Evolutionary conservation across 2,797 vertebrate species (phyloP).

Genomic region (Galaxias olidus): DNA sequence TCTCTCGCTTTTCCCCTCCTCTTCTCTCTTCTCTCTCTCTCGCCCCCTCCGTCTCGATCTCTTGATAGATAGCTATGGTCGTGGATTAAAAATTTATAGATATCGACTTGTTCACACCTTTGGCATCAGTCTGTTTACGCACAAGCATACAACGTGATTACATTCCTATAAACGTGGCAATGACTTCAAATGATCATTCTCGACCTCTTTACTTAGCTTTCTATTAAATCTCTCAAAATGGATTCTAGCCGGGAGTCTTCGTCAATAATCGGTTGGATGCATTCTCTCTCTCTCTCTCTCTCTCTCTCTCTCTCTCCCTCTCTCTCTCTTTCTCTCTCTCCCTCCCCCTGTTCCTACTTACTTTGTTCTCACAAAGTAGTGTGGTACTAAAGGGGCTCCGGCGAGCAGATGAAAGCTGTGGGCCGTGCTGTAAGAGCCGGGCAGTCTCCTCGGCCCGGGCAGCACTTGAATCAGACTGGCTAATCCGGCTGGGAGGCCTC

Average conservation of each 20-base stretch:
- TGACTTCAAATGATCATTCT: too few species aligned
- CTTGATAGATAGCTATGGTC: too few species aligned
- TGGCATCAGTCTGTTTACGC: too few species aligned
- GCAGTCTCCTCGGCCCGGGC: slow-evolving; percentile 4
- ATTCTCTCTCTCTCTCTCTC: neutral
- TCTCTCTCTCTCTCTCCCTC: neutral
- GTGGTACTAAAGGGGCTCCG: slow-evolving; percentile 18
- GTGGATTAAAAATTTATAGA: too few species aligned
- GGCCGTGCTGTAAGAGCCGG: slow-evolving; percentile 11
- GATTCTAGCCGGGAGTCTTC: too few species aligned
- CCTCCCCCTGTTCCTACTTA: neutral
- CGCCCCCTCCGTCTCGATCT: neutral
- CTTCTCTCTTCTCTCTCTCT: neutral
- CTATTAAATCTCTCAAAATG: too few species aligned
- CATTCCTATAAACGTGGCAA: too few species aligned
- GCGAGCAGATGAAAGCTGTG: slow-evolving; percentile 46
- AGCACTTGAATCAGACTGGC: slow-evolving; percentile 63
- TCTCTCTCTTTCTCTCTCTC: neutral
- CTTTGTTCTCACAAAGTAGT: slow-evolving; percentile 3
- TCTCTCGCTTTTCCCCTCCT: neutral
- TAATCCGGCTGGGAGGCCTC: slow-evolving; percentile 33
- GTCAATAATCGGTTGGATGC: too few species aligned
- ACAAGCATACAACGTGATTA: too few species aligned
- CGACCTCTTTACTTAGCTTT: too few species aligned
- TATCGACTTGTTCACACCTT: too few species aligned